Evolutionary conservation across 2,113 vertebrate species (phyloP).

Genomic region (Anseranas semipalmata): DNA sequence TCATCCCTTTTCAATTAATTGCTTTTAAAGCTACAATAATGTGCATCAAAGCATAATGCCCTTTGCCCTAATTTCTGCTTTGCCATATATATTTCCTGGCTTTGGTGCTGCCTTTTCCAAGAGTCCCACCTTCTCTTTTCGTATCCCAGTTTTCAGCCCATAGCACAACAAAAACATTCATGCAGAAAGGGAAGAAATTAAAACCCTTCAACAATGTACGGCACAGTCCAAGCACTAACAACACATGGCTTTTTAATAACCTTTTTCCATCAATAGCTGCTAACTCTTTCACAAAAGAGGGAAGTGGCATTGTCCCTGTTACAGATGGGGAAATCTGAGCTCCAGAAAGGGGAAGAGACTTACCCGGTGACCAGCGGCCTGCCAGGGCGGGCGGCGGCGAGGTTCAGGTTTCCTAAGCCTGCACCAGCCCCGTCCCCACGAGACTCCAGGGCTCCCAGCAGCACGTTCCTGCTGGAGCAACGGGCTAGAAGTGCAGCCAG

Average conservation of each 20-base stretch:
- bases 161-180: background rate
- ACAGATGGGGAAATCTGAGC: conserved; percentile 37
- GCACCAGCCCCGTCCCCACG: background rate
- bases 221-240: background rate
- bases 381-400: conserved; percentile 52
- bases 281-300: conserved; percentile 56
- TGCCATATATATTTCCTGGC: conserved; percentile 16
- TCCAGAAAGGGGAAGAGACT: conserved; percentile 42
- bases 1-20: conserved; percentile 58
- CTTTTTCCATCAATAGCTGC: conserved; percentile 28
- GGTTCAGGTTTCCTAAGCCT: conserved; percentile 45
- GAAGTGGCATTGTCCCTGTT: conserved; percentile 55
- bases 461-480: background rate
- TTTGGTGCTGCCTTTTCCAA: background rate
- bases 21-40: conserved; percentile 41
- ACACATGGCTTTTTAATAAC: conserved; percentile 5
- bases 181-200: conserved; percentile 2
- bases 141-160: background rate
- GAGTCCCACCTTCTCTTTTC: background rate
- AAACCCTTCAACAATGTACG: conserved; percentile 27
- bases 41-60: background rate
- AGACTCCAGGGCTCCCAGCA: background rate
- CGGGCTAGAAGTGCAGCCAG: background rate
- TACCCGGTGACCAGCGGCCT: conserved; percentile 24
- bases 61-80: conserved; percentile 40